These are phyloP conservation scores for Poliocrania exsul DNA, from an alignment of 2,797 vertebrate species.

Conservation along the genomic window DNA sequence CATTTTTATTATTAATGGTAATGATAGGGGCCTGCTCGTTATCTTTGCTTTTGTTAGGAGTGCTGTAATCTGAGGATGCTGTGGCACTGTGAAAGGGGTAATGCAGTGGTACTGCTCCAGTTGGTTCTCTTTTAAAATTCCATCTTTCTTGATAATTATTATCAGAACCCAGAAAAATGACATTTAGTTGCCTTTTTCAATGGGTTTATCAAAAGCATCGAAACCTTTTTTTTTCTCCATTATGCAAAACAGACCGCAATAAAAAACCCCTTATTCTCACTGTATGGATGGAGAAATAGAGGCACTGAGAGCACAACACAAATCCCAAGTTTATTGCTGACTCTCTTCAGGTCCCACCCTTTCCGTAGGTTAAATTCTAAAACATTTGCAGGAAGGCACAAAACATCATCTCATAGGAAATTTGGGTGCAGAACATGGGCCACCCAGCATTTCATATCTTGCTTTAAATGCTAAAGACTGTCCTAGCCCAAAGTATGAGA, in stretches of 20 bases:
- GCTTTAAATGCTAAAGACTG: not conserved
- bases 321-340: not conserved
- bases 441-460: not conserved
- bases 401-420: not conserved
- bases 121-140: constrained; percentile 25
- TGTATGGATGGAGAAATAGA: not conserved
- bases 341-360: not conserved
- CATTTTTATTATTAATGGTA: constrained; percentile 79
- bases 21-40: constrained; percentile 52
- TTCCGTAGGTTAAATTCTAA: not conserved
- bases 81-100: constrained; percentile 41
- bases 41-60: constrained; percentile 41
- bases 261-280: not conserved
- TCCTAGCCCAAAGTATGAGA: not conserved
- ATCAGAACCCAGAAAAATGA: not conserved
- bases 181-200: not conserved
- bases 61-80: constrained; percentile 45
- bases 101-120: not conserved
- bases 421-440: not conserved
- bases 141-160: not conserved
- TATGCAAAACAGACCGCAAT: not conserved
- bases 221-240: not conserved
- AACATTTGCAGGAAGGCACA: not conserved
- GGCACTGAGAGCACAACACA: not conserved
- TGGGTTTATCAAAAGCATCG: not conserved